Percentiles rank a stretch among this genome's conserved stretches.
These are phyloP conservation scores for Acronicta alni DNA, from an alignment of 2,888 invertebrate genomes.

Conservation along the genomic window DNA sequence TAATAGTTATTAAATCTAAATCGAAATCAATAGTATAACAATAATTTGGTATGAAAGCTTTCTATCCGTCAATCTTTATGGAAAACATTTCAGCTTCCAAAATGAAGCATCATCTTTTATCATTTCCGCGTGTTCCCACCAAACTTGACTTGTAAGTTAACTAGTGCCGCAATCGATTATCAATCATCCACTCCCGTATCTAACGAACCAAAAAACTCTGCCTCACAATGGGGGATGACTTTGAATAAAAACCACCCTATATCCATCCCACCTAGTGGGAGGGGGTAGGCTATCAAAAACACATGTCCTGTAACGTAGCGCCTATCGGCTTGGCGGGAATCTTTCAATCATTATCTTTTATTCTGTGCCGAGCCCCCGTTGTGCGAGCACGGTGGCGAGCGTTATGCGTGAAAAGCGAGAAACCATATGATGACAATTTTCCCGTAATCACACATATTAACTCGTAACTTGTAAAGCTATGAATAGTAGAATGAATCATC, in stretches of 20 bases:
- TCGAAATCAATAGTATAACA: background rate
- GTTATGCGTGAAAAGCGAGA: slow-evolving; percentile 30
- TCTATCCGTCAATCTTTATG: background rate
- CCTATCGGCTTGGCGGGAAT: slow-evolving; percentile 67
- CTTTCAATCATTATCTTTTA: slow-evolving; percentile 80
- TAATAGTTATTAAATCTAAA: too few species aligned
- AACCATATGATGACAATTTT: background rate
- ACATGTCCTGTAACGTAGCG: slow-evolving; percentile 69
- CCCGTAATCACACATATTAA: background rate
- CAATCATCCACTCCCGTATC: slow-evolving; percentile 55
- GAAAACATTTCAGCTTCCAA: slow-evolving; percentile 8
- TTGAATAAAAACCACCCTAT: slow-evolving; percentile 47
- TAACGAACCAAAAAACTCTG: slow-evolving; percentile 55
- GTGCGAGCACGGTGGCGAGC: slow-evolving; percentile 47
- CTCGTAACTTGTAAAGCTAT: too few species aligned
- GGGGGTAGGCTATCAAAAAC: slow-evolving; percentile 66
- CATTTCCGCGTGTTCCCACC: slow-evolving; percentile 29
- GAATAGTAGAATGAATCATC: too few species aligned
- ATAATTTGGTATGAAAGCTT: background rate
- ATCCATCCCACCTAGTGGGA: background rate
- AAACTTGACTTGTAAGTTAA: slow-evolving; percentile 52
- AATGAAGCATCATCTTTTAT: slow-evolving; percentile 42
- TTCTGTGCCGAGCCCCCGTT: slow-evolving; percentile 60
- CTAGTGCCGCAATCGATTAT: slow-evolving; percentile 51
- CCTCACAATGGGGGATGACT: slow-evolving; percentile 56